Base-by-base conservation (phyloP, 1,140 invertebrate genomes). In the Lepidurus couesii region DNA sequence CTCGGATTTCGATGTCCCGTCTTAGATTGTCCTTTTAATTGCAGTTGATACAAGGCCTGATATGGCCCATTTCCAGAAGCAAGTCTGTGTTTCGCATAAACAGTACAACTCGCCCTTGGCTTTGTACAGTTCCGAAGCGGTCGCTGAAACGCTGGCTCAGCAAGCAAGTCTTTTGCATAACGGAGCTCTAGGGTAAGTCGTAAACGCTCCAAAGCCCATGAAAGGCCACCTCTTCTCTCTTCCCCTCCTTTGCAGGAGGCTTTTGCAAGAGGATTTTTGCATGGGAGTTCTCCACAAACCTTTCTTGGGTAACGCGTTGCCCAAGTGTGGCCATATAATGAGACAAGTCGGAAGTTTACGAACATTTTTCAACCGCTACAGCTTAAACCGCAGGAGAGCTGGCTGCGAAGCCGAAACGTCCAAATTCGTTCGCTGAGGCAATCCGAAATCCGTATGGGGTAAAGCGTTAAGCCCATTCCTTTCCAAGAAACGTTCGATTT, bases 81-180 rank as follows among this genome's bases (percentile, higher is more conserved):
- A 26, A 21, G 24, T 77, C 34, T 53, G 24, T 13, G 45, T 83
- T 24, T 81, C 84, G 5, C 85, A 95, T 87, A 93, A 93, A 85
- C 93, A 95, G 86, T 95, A 93, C 87, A 96, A 95, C 86, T 92
- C 92, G 75, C 94, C 94, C 44, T 94, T 95, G 81, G 91, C 91
- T 82, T 86, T 95, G 42, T 95, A 95, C 85, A 95, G 93, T 21
- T 89, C 91, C 81, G 88, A 91, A 84, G 91, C 92, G 82, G 91
- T 95, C 80, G 89, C 92, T 82, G 91, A 93, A 83, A 92, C 93
- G 26, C 87, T 95, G 80, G 88, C 90, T 83, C 89, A 90, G 80
- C 93, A 95, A 84, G 89, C 92, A 78, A 89, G 91, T 85, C 88
- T 92, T 81, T 87, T 93, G 80, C 86, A 89, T 79, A 92, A 92